Conservation (phyloP, 2,888 invertebrate genomes). For the Agrochola lota region DNA sequence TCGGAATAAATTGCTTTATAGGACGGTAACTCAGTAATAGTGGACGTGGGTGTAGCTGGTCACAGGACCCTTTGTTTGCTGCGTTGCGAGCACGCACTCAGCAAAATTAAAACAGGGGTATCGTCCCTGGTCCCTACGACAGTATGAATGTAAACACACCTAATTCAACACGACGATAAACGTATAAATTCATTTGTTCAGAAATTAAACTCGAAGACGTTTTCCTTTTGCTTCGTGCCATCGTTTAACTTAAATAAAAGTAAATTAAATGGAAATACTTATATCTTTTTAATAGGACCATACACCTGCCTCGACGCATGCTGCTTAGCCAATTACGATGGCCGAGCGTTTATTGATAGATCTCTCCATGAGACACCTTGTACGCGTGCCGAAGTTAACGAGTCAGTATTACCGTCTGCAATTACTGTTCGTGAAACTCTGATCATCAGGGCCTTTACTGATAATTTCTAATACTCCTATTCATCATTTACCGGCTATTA, state of each 20-base stretch:
- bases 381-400: conserved; percentile 77
- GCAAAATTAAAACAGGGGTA: conserved; percentile 86
- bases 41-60: conserved; percentile 84
- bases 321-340: conserved; percentile 81
- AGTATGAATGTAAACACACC: conserved; percentile 63
- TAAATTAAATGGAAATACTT: conserved; percentile 69
- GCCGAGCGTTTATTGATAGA: conserved; percentile 80
- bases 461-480: conserved; percentile 51
- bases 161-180: conserved; percentile 8
- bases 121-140: conserved; percentile 73
- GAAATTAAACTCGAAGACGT: conserved; percentile 37
- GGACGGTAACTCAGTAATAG: conserved; percentile 75
- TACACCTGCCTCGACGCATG: conserved; percentile 82
- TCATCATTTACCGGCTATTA: conserved; percentile 1
- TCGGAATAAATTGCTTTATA: conserved; percentile 85
- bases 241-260: conserved; percentile 46
- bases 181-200: conserved; percentile 47
- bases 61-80: conserved; percentile 87
- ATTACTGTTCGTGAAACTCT: conserved; percentile 61
- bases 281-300: conserved; percentile 75
- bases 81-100: conserved; percentile 87
- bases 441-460: conserved; percentile 44
- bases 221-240: conserved; percentile 40
- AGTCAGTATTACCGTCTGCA: conserved; percentile 56
- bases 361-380: conserved; percentile 79